Conservation (phyloP, 2,888 invertebrate species). For the Oegoconia quadripuncta region DNA sequence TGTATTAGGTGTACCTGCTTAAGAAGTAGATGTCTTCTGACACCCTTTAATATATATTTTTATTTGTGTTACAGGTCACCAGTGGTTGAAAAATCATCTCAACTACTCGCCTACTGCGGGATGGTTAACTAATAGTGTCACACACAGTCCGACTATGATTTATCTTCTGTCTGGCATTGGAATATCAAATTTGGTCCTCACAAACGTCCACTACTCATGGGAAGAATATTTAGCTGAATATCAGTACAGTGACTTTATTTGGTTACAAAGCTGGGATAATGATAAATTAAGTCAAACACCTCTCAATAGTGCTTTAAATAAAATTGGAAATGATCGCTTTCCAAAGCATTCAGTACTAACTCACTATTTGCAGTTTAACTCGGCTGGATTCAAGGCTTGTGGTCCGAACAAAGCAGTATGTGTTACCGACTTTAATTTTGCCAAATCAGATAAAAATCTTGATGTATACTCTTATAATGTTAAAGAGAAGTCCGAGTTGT, state of each 20-base stretch:
- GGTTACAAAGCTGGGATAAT: slow-evolving; percentile 91
- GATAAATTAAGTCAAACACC: slow-evolving; percentile 35
- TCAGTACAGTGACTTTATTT: slow-evolving; percentile 92
- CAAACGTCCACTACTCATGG: slow-evolving; percentile 95
- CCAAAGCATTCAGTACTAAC: slow-evolving; percentile 54
- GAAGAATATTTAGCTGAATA: slow-evolving; percentile 94
- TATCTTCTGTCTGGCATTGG: slow-evolving; percentile 90
- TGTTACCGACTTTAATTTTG: slow-evolving; percentile 78
- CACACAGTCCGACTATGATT: slow-evolving; percentile 94
- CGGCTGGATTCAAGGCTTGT: slow-evolving; percentile 54
- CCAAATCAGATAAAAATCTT: slow-evolving; percentile 85
- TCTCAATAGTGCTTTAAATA: slow-evolving; percentile 47
- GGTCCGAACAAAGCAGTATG: slow-evolving; percentile 54
- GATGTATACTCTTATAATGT: slow-evolving; percentile 90
- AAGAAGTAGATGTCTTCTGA: too few species aligned
- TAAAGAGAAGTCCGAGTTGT: slow-evolving; percentile 88
- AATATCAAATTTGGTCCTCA: slow-evolving; percentile 90
- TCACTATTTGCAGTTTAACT: slow-evolving; percentile 61
- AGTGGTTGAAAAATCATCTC: slow-evolving; percentile 90
- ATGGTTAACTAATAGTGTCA: slow-evolving; percentile 98
- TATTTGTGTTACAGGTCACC: slow-evolving; percentile 82
- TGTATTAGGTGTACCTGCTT: too few species aligned
- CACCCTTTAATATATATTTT: too few species aligned
- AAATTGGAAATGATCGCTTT: slow-evolving; percentile 52
- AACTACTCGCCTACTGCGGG: slow-evolving; percentile 87